Percentiles rank a stretch among this genome's conserved stretches.
Conservation (phyloP, 2,888 invertebrate species). For the Drosophila meridiana region DNA sequence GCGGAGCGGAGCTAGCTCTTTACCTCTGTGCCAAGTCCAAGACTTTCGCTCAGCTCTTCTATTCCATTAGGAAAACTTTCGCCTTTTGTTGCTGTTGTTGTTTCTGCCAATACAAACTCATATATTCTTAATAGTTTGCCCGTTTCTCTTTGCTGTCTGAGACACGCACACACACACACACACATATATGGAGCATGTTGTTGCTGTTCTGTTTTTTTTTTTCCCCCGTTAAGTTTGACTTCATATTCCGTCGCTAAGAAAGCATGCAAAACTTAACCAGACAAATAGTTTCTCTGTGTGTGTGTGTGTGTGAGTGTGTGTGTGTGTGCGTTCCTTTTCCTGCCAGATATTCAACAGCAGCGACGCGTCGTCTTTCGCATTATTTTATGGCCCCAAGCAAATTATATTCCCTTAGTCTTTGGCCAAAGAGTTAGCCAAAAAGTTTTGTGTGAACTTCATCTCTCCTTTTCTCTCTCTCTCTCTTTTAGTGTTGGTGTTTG, state of each 20-base stretch:
- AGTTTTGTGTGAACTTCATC: slow-evolving; percentile 46
- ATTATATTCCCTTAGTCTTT: slow-evolving; percentile 65
- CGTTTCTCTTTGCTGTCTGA: slow-evolving; percentile 13
- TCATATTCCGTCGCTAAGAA: slow-evolving; percentile 18
- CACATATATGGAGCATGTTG: background rate
- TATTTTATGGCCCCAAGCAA: slow-evolving; percentile 73
- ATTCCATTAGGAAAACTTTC: slow-evolving; percentile 42
- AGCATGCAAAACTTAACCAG: slow-evolving; percentile 28
- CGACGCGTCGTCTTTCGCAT: slow-evolving; percentile 56
- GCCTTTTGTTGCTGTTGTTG: slow-evolving; percentile 3
- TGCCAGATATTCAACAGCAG: slow-evolving; percentile 25
- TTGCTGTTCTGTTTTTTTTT: slow-evolving; percentile 10
- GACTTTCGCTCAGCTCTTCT: slow-evolving; percentile 4
- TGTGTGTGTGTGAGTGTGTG: background rate
- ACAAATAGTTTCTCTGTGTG: slow-evolving; percentile 39
- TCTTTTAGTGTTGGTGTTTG: slow-evolving; percentile 33
- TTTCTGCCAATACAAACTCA: slow-evolving; percentile 32
- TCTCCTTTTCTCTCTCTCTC: slow-evolving; percentile 9
- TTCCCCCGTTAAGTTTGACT: slow-evolving; percentile 29
- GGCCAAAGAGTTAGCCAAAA: slow-evolving; percentile 62
- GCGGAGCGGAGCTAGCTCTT: background rate
- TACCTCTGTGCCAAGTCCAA: background rate
- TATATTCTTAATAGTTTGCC: slow-evolving; percentile 53
- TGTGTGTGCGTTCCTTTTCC: background rate
- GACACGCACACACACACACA: slow-evolving; percentile 11